Evolutionary conservation across 2,888 invertebrate species (phyloP), one percentile per base, ranked within the genome.

Genomic region (Myathropa florea): DNA sequence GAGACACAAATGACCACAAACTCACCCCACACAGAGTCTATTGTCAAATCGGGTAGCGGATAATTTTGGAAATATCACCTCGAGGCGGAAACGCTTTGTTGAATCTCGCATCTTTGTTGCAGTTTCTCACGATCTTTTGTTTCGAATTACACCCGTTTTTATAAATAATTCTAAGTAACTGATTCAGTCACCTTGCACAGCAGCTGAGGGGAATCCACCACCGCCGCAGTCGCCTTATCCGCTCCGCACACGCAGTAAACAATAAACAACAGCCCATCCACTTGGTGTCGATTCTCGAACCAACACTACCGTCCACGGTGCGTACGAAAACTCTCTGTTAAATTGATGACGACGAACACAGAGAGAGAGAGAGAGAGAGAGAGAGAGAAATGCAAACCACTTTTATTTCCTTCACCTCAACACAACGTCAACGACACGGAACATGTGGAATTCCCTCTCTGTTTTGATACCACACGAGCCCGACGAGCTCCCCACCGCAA

Each of bases 361-460:
- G n/a, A 18, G 63, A 68, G 55, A 63, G 28, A 1, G n/a, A n/a
- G 18, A 6, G 4, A 36, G 23, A 26, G 4, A 68, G 55, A 61
- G 26, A 55, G 9, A 53, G 24, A 28, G 21, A 63, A 12, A 24
- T 24, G 28, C 4, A 3, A 70, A 76, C 33, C 59, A 60, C 61
- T 46, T 64, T 64, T 64, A 7, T 10, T 60, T 12, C n/a, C 6
- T 36, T 36, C 10, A 24, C 12, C 26, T 46, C 30, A 24, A 33
- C 36, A 18, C 57, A 60, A 68, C 63, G 63, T 59, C 36, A 72
- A 53, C 24, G 4, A n/a, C 18, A 64, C 33, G 33, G 33, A 21
- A 76, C 55, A 23, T 79, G 64, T 72, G 65, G 71, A 75, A 76
- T 84, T 84, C 81, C 67, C 81, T 81, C 63, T 85, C 84, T 85